Evolutionary conservation across 2,888 invertebrate species (phyloP), one percentile per base, ranked within the genome.

Genomic region (Drosophila macrospina): DNA sequence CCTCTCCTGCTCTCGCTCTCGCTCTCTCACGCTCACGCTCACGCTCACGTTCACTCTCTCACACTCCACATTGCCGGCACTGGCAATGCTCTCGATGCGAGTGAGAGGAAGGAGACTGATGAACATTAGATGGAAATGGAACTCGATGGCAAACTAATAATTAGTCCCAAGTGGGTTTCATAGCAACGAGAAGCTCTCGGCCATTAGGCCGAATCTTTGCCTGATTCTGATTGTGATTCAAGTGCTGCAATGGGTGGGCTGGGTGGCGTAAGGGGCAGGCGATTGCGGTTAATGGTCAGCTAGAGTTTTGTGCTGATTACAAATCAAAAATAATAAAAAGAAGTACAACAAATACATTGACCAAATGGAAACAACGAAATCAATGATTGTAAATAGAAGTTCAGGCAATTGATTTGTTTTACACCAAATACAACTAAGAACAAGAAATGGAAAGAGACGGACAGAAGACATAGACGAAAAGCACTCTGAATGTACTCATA

Each of bases 111-210:
- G 61, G 51, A 47, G 55, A 34, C 44, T 48, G 73, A 61, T 73
- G 59, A 71, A 71, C 77, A 55, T 61, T 59, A 60, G 51, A 36
- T 11, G 34, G 48, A 48, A 48, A 47, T 37, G 42, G 72, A 77
- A 76, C 51, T 60, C 37, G 48, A 72, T 78, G 45, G 55, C 66
- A 62, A 77, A 79, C 80, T 75, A 89, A 83, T 83, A 89, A 83
- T 89, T 89, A 83, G 86, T 83, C 89, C 83, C 83, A 85, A 81
- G 83, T 78, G 89, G 66, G 71, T 74, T 85, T 65, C 86, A 65
- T 74, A 78, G 85, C 89, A 88, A 84, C 80, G 69, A 78, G 78
- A n/a, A 50, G 48, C 50, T 39, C 50, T 55, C 51, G 74, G 32
- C 74, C 78, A 74, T 77, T 77, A 72, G 66, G 44, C 34, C 37